Conservation (phyloP, 2,797 vertebrate genomes). For the Megaceryle alcyon region DNA sequence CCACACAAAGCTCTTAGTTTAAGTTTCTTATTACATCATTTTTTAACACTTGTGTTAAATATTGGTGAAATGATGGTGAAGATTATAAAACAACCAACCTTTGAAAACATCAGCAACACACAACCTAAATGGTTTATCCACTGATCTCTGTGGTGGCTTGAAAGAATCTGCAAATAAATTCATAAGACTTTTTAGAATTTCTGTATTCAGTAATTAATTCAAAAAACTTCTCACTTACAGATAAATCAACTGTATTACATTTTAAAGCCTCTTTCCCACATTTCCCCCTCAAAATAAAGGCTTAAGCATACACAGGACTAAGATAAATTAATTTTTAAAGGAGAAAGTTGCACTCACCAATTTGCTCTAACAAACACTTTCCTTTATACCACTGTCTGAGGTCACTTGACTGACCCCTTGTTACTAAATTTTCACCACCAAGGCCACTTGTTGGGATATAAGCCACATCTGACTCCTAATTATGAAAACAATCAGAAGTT, state of each 20-base stretch:
- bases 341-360: conserved; percentile 82
- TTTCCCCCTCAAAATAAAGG: neutral
- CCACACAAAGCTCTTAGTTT: neutral
- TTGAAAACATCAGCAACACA: conserved; percentile 98
- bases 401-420: conserved; percentile 82
- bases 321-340: neutral
- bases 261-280: neutral
- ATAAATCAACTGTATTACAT: neutral
- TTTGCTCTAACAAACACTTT: conserved; percentile 92
- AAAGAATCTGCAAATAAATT: conserved; percentile 86
- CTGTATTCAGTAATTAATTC: neutral
- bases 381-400: conserved; percentile 94
- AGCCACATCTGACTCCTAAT: conserved; percentile 93
- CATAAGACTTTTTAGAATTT: neutral
- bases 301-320: neutral
- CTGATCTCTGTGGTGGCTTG: conserved; percentile 91
- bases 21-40: neutral
- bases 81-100: conserved; percentile 80
- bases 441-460: conserved; percentile 96
- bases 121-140: conserved; percentile 94
- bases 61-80: fast-evolving
- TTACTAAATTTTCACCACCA: conserved; percentile 92
- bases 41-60: neutral
- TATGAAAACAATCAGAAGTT: conserved; percentile 25
- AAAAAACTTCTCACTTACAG: neutral